Conservation (phyloP, 2,113 vertebrate species). For the Salminus brasiliensis region DNA sequence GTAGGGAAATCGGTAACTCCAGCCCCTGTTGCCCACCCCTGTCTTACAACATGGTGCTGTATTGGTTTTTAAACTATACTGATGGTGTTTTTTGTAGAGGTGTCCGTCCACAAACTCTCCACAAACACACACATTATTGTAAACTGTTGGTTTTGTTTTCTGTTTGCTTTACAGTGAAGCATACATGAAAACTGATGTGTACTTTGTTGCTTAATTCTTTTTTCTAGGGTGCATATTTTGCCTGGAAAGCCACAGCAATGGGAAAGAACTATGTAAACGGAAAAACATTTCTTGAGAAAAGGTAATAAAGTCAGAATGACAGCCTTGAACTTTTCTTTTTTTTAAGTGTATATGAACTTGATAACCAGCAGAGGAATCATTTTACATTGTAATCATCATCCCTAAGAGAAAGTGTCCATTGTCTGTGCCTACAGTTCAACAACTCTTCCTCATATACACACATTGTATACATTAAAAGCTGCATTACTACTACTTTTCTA, state of each 20-base stretch:
- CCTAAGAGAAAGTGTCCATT: background rate
- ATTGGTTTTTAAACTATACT: too few species aligned
- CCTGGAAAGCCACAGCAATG: slow-evolving; percentile 99
- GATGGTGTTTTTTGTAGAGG: slow-evolving; percentile 73
- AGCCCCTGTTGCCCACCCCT: too few species aligned
- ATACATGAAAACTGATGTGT: background rate
- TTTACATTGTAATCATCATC: background rate
- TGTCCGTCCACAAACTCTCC: slow-evolving; percentile 95
- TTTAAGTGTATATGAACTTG: background rate
- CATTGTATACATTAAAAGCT: background rate
- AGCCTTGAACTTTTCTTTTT: background rate
- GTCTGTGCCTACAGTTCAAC: background rate
- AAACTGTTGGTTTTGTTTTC: background rate
- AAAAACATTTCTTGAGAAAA: slow-evolving; percentile 99
- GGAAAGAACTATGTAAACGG: slow-evolving; percentile 98
- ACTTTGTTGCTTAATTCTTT: background rate
- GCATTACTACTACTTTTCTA: too few species aligned
- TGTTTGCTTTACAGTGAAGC: background rate
- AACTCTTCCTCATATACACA: background rate
- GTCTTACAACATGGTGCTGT: too few species aligned
- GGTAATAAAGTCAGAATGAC: slow-evolving; percentile 71
- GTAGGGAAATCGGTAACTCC: too few species aligned
- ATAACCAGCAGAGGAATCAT: background rate
- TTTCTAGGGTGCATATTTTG: slow-evolving; percentile 94
- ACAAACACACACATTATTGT: too few species aligned